A percentile compares a stretch with the other conserved stretches of the same genome.
These are phyloP conservation scores for Paramacrobiotus metropolitanus DNA, from an alignment of 1,140 invertebrate species.

Conservation along the genomic window DNA sequence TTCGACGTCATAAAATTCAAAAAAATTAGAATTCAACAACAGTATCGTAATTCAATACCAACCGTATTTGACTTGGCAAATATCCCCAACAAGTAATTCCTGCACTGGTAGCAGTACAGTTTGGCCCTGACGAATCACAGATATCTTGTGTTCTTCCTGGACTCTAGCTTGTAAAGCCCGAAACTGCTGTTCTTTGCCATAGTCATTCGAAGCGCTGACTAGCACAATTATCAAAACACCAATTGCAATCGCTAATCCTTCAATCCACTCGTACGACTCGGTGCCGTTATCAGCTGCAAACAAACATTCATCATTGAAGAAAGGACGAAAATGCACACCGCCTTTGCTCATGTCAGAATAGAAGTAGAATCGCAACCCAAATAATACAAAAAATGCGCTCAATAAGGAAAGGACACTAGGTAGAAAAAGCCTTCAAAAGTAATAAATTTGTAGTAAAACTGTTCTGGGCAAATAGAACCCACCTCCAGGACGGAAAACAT, in stretches of 20 bases:
- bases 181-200: background rate
- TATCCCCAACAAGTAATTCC: background rate
- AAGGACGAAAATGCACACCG: no score
- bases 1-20: no score
- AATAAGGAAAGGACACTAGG: no score
- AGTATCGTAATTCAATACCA: conserved; percentile 4
- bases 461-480: background rate
- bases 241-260: background rate
- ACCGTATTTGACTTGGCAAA: conserved; percentile 17
- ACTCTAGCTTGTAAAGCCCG: background rate
- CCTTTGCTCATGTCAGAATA: no score
- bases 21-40: background rate
- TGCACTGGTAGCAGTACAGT: background rate
- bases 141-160: background rate
- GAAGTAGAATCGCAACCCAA: no score
- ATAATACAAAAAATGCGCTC: background rate
- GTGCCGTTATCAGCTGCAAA: background rate
- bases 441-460: background rate
- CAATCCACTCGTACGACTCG: background rate
- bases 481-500: background rate
- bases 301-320: no score
- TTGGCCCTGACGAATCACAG: background rate
- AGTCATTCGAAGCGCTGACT: background rate
- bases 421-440: no score
- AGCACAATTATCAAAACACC: background rate